Evolutionary conservation across 2,888 invertebrate species (phyloP).

Genomic region (Drosophila pseudotakahashii): DNA sequence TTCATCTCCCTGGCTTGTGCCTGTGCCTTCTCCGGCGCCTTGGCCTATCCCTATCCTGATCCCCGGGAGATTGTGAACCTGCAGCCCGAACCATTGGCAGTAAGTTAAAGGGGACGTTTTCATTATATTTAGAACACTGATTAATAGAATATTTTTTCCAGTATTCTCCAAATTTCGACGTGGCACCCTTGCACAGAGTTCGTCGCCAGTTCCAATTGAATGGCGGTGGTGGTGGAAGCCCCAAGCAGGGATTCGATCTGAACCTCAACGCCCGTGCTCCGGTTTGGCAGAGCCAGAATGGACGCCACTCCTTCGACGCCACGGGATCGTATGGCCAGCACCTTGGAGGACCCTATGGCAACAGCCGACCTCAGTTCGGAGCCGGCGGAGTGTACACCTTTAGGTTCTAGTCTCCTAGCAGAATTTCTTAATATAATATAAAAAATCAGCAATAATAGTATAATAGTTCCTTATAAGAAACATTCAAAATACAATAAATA

Average conservation of each 20-base stretch:
- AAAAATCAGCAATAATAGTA: too few species aligned
- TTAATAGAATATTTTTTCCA: background rate
- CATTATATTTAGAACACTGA: too few species aligned
- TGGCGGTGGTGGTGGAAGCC: constrained; percentile 45
- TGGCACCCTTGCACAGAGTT: background rate
- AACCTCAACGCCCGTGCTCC: constrained; percentile 67
- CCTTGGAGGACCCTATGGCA: constrained; percentile 82
- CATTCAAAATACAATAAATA: too few species aligned
- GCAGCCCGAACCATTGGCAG: constrained; percentile 14
- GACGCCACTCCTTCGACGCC: constrained; percentile 73
- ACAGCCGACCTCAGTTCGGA: constrained; percentile 66
- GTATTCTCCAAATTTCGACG: constrained; percentile 4
- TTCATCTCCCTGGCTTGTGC: constrained; percentile 25
- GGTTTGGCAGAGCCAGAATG: constrained; percentile 78
- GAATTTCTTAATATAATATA: background rate
- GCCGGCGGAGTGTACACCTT: constrained; percentile 59
- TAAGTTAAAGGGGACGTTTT: background rate
- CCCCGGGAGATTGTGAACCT: constrained; percentile 14
- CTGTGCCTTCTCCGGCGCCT: constrained; percentile 5
- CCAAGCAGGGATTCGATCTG: constrained; percentile 70
- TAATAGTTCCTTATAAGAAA: too few species aligned
- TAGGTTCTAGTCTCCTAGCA: constrained; percentile 42
- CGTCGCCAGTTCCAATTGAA: constrained; percentile 29
- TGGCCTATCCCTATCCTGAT: constrained; percentile 36
- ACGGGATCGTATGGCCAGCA: constrained; percentile 78